Base-by-base conservation (phyloP, 37 sponge, comb jelly and placozoan species). In the Chondrosia reniformis region DNA sequence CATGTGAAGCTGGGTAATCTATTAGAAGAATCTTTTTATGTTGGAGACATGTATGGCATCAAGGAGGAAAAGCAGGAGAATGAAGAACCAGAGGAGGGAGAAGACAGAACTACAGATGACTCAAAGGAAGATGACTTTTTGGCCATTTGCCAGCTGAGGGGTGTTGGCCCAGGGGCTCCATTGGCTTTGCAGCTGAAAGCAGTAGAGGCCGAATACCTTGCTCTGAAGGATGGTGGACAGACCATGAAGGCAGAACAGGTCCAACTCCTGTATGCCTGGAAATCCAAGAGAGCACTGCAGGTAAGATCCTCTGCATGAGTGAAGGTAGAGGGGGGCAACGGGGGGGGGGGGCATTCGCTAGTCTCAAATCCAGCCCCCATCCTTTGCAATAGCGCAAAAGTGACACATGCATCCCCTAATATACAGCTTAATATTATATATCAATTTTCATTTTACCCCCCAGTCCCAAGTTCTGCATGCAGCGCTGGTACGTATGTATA, bases 121-220 rank as follows among this genome's bases (percentile, higher is more conserved):
- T 89, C 92, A 13, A 94, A 94, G 78, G 81, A 82, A 46, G 98
- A 97, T 65, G 98, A 97, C 56, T 94, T 97, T 45, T 80, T 83
- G 30, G 98, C 95, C 28, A 94, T 97, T 67, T 97, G 98, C 58
- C 67, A 87, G 44, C 80, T 94, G 31, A 89, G 84, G 33, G 98
- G 98, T 12, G 94, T 97, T 46, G 74, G 77, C 8, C 59, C 79
- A 8, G 79, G 83, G 8, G 94, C 92, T 17, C 81, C 87, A 1
- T 55, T 97, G 7, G 88, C 88, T 13, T 76, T 84, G 39, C 95
- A 97, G 80, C 89, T 97, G 71, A 88, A 89, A 79, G 98, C 98
- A 32, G 88, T 97, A 15, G 98, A 97, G 67, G 76, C 83, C 45
- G 98, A 97, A 79, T 97, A 87, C 78, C 91, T 89, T 56, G 40